Evolutionary conservation across 2,797 vertebrate species (phyloP).

Genomic region (Falco concolor): DNA sequence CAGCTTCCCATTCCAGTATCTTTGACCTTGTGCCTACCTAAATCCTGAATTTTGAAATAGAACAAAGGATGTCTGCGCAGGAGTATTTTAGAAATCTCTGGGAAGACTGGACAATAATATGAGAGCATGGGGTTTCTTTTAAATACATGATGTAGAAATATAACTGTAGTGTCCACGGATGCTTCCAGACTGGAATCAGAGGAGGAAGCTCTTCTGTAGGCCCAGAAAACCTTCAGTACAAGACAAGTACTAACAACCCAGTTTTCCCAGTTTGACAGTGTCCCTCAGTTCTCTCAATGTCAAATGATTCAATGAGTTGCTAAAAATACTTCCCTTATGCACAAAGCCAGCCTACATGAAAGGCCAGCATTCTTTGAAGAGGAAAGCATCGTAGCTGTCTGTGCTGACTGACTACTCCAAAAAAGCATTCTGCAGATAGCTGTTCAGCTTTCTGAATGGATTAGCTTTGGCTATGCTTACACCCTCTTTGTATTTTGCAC

Average conservation of each 20-base stretch:
- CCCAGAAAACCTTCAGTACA: neutral
- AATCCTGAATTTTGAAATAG: neutral
- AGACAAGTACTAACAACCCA: neutral
- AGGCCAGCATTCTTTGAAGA: constrained; percentile 15
- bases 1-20: accelerated
- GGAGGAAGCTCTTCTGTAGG: neutral
- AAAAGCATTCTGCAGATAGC: neutral
- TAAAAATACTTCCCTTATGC: constrained; percentile 42
- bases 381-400: neutral
- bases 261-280: neutral
- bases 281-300: constrained; percentile 46
- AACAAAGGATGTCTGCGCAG: neutral
- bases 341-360: constrained; percentile 12
- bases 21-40: neutral
- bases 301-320: neutral
- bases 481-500: neutral
- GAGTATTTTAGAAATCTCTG: neutral
- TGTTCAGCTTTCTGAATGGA: neutral
- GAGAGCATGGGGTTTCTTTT: neutral
- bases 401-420: neutral
- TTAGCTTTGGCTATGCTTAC: neutral
- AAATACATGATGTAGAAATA: neutral
- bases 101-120: neutral
- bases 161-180: neutral
- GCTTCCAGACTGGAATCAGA: neutral